A percentile compares a stretch with the other conserved stretches of the same genome.
Evolutionary conservation across 2,888 invertebrate species (phyloP).

Genomic region (Chromoteleia sp.): DNA sequence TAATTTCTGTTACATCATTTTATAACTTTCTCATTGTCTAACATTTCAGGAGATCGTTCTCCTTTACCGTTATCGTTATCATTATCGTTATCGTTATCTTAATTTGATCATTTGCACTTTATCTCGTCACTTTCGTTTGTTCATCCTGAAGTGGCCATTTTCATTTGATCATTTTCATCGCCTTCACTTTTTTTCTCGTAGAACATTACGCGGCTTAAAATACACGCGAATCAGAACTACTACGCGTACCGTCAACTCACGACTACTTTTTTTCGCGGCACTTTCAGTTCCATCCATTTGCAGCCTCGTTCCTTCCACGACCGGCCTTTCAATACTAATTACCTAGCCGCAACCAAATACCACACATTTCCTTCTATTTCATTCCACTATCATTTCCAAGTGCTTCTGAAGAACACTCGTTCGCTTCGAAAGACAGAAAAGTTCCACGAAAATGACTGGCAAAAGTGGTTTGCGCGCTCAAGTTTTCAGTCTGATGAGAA

Average conservation of each 20-base stretch:
- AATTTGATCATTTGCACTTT: too few relatives aligned
- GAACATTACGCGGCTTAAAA: neutral
- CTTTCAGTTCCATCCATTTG: conserved; percentile 23
- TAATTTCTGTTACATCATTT: too few relatives aligned
- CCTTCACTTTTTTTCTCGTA: neutral
- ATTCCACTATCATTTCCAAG: conserved; percentile 37
- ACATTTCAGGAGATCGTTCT: too few relatives aligned
- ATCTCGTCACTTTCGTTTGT: neutral
- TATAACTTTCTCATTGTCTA: too few relatives aligned
- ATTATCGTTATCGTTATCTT: too few relatives aligned
- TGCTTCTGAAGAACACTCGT: conserved; percentile 20
- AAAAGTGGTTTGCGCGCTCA: conserved; percentile 45
- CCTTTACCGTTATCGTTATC: too few relatives aligned
- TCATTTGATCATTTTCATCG: neutral
- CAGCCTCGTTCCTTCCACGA: neutral
- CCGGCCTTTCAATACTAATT: conserved; percentile 47
- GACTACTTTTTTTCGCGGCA: neutral
- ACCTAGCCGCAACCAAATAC: conserved; percentile 45
- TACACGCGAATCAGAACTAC: neutral
- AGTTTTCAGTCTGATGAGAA: conserved; percentile 40
- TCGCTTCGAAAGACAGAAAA: conserved; percentile 18
- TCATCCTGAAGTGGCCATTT: neutral
- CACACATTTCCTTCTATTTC: conserved; percentile 50
- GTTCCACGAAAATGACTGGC: conserved; percentile 43
- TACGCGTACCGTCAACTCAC: neutral